Evolutionary conservation across 2,888 invertebrate genomes (phyloP).

Genomic region (Parochlus steinenii): DNA sequence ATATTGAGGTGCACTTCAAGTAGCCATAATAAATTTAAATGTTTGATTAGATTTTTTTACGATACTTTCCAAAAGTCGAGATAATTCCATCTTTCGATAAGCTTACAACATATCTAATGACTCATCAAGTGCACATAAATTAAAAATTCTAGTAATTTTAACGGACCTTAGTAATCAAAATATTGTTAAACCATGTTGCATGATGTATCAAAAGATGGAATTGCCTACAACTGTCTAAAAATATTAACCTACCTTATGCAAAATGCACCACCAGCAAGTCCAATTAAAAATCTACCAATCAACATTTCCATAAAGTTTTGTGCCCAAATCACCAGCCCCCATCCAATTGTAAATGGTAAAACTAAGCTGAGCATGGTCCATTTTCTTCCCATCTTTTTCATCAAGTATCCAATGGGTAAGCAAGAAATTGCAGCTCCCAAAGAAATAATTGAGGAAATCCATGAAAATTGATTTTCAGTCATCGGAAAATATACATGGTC

Average conservation of each 20-base stretch:
- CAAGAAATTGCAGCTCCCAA: constrained; percentile 48
- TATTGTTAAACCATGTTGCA: too few relatives aligned
- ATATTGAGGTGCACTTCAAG: constrained; percentile 48
- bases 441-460: constrained; percentile 46
- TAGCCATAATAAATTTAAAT: background rate
- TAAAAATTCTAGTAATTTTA: too few relatives aligned
- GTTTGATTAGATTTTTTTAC: background rate
- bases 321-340: constrained; percentile 56
- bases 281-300: constrained; percentile 25
- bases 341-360: constrained; percentile 54
- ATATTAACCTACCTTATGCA: too few relatives aligned
- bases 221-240: too few relatives aligned
- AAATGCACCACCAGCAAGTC: constrained; percentile 46
- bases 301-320: constrained; percentile 35
- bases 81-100: too few relatives aligned
- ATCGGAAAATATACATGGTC: constrained; percentile 37
- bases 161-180: too few relatives aligned
- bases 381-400: constrained; percentile 51
- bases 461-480: constrained; percentile 34
- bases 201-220: too few relatives aligned
- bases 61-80: too few relatives aligned
- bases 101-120: too few relatives aligned
- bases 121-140: too few relatives aligned
- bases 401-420: constrained; percentile 43
- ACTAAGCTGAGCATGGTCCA: constrained; percentile 33